phyloP scores from a whole-genome alignment of 1,140 invertebrate genomes.

The Yoshiicerus persimilis region DNA sequence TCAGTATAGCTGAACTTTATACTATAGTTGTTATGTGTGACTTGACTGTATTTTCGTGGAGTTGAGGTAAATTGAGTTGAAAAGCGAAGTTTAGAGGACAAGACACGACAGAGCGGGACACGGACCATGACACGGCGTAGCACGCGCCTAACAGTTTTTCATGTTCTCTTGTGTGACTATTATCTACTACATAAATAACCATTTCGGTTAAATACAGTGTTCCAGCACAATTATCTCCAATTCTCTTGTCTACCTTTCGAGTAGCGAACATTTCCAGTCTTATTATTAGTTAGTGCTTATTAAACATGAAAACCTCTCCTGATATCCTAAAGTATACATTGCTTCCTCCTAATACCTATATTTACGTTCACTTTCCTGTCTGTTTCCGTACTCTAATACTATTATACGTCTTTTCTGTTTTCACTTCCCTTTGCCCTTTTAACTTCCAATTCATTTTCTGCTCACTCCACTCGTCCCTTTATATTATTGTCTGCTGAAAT shows the following conservation, averaged over 20 bases:
- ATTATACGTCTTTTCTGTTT: not conserved
- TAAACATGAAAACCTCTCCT: not conserved
- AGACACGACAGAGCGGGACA: not conserved
- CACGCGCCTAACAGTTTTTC: not conserved
- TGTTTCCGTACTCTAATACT: not conserved
- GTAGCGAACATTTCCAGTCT: not conserved
- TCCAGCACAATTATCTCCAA: no score
- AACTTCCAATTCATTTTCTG: not conserved
- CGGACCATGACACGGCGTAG: not conserved
- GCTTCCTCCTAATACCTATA: not conserved
- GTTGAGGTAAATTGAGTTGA: not conserved
- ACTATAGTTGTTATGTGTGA: not conserved
- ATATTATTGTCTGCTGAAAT: not conserved
- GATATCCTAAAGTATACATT: not conserved
- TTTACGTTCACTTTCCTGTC: not conserved
- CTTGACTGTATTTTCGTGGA: not conserved
- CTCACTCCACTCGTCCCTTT: no score
- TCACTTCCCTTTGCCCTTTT: not conserved
- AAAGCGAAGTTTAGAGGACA: not conserved
- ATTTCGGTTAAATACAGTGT: not conserved
- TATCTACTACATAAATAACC: not conserved
- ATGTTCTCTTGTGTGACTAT: not conserved
- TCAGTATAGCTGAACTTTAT: not conserved
- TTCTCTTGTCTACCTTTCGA: not conserved
- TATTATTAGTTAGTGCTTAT: not conserved